These are phyloP conservation scores for Orthosia cruda DNA, from an alignment of 2,888 invertebrate species.

Conservation along the genomic window DNA sequence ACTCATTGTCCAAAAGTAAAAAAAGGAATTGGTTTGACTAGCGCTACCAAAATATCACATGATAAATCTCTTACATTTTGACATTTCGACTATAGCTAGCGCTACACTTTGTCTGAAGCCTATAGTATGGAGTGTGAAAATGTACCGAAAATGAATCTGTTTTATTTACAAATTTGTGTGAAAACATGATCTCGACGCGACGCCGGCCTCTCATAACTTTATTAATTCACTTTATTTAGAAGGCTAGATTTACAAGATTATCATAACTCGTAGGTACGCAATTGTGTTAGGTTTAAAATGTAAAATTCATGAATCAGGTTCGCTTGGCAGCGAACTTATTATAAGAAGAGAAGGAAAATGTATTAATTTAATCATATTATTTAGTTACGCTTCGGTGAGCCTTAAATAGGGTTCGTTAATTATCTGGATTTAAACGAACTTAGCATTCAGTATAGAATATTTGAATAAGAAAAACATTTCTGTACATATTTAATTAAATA, in stretches of 20 bases:
- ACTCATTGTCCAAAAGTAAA: no score
- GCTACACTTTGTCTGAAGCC: no score
- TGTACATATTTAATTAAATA: no score
- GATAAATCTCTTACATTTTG: no score
- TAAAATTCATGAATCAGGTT: slow-evolving; percentile 61
- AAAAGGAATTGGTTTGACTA: no score
- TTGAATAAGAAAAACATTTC: no score
- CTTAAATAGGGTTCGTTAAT: slow-evolving; percentile 37
- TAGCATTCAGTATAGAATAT: no score
- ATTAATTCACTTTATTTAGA: slow-evolving; percentile 46
- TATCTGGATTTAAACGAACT: no score
- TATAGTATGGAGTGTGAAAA: not conserved
- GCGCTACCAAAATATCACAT: no score
- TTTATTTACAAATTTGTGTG: not conserved
- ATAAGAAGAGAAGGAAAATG: slow-evolving; percentile 28
- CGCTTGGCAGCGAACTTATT: slow-evolving; percentile 50
- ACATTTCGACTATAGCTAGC: no score
- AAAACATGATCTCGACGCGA: slow-evolving; percentile 2
- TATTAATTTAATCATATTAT: slow-evolving; percentile 54
- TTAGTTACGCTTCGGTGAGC: slow-evolving; percentile 48
- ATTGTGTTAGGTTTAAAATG: slow-evolving; percentile 60
- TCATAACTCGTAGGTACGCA: slow-evolving; percentile 43
- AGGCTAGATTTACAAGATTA: slow-evolving; percentile 57
- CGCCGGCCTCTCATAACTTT: slow-evolving; percentile 10
- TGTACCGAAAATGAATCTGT: not conserved